A percentile compares a stretch with the other conserved stretches of the same genome.
Conservation (phyloP, 92 coral and sea anemone species). For the Phymanthus crucifer region DNA sequence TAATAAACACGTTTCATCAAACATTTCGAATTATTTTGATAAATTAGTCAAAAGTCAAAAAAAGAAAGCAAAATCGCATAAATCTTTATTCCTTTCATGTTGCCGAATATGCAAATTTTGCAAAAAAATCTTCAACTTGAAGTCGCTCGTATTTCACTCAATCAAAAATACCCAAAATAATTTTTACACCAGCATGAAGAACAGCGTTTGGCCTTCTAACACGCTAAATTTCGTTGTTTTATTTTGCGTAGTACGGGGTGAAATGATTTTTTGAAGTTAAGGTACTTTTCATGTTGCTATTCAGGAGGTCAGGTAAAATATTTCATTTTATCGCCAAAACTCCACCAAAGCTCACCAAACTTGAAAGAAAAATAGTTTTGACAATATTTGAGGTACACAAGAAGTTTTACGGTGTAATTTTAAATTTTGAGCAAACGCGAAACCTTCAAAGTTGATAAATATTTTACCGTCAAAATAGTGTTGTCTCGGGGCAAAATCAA, state of each 20-base stretch:
- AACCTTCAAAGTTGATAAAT: not conserved
- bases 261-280: too few species aligned
- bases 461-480: slow-evolving; percentile 11
- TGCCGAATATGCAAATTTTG: not conserved
- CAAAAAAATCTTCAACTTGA: not conserved
- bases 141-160: not conserved
- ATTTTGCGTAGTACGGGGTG: not conserved
- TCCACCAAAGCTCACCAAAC: not conserved
- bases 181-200: not conserved
- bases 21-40: not conserved
- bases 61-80: not conserved
- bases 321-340: not conserved
- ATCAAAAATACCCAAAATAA: slow-evolving; percentile 1
- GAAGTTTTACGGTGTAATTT: slow-evolving; percentile 1
- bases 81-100: not conserved
- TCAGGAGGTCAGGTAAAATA: not conserved
- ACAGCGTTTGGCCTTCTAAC: not conserved
- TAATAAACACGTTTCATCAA: not conserved
- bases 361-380: too few species aligned
- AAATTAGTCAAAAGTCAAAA: too few species aligned
- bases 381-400: not conserved
- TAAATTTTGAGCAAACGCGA: not conserved
- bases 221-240: not conserved
- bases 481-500: too few species aligned
- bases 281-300: too few species aligned